Evolutionary conservation across 2,797 vertebrate genomes (phyloP).

Genomic region (Betta splendens): DNA sequence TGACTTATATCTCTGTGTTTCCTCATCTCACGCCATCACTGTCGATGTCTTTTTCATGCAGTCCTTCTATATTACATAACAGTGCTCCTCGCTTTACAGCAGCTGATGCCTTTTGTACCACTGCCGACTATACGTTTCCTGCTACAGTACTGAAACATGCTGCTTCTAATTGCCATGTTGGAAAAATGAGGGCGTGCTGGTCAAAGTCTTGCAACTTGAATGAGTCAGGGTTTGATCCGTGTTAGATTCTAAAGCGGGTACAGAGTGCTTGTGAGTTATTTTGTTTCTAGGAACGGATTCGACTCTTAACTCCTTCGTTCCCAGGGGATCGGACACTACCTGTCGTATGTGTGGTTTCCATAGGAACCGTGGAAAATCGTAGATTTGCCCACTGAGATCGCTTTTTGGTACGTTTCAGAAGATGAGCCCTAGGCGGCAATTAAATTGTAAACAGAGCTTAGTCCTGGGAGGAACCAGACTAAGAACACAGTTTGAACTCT

Average conservation of each 20-base stretch:
- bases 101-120: slow-evolving; percentile 2
- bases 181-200: no score
- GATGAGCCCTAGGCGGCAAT: slow-evolving; percentile 68
- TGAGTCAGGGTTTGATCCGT: no score
- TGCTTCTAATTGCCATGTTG: slow-evolving; percentile 41
- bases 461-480: slow-evolving; percentile 40
- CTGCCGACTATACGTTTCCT: not conserved
- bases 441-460: slow-evolving; percentile 61
- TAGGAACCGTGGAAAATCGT: slow-evolving; percentile 62
- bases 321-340: slow-evolving; percentile 41
- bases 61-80: slow-evolving; percentile 41
- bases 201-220: no score
- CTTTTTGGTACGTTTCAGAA: slow-evolving; percentile 65
- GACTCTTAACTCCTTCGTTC: slow-evolving; percentile 41
- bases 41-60: slow-evolving; percentile 32
- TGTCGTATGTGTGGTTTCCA: slow-evolving; percentile 70
- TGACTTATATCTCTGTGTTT: slow-evolving; percentile 17
- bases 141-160: slow-evolving; percentile 17
- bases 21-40: slow-evolving; percentile 34
- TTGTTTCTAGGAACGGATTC: slow-evolving; percentile 48
- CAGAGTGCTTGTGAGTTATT: no score
- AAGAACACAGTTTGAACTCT: slow-evolving; percentile 48
- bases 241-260: no score
- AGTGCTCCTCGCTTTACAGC: slow-evolving; percentile 24
- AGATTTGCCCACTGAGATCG: slow-evolving; percentile 55